Conservation (phyloP, 2,888 invertebrate genomes). For the Eupeodes luniger region DNA sequence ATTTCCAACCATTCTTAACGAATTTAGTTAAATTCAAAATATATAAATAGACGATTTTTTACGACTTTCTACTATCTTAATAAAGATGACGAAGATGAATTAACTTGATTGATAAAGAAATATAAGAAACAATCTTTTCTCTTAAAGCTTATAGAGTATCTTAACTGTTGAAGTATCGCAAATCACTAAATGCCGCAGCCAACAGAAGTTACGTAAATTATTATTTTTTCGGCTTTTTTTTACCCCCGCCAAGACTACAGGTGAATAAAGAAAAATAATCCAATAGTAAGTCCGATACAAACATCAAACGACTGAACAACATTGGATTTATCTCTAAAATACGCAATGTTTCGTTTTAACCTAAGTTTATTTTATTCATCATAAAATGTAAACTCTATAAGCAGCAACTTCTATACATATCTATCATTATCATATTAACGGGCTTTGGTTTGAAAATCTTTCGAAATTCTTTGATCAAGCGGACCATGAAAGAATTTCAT, state of each 20-base stretch:
- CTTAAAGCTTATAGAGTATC: constrained; percentile 10
- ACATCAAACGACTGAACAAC: constrained; percentile 13
- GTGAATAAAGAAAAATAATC: constrained; percentile 44
- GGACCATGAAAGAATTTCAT: constrained; percentile 40
- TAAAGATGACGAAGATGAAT: neutral
- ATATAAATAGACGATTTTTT: neutral
- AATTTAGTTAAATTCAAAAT: neutral
- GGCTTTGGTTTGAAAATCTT: neutral
- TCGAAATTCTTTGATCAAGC: constrained; percentile 20
- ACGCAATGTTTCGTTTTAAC: constrained; percentile 20
- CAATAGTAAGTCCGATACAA: constrained; percentile 14
- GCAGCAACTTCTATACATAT: neutral
- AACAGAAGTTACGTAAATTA: constrained; percentile 48
- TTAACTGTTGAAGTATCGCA: constrained; percentile 55
- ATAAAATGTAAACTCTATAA: neutral
- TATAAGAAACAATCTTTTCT: constrained; percentile 12
- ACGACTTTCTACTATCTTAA: neutral
- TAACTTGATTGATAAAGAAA: neutral
- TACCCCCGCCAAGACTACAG: constrained; percentile 30
- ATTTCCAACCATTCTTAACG: neutral
- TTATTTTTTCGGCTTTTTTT: constrained; percentile 1
- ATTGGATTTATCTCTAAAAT: constrained; percentile 32
- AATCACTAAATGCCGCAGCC: constrained; percentile 59
- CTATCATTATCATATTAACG: neutral
- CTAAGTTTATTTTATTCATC: neutral